A percentile compares a stretch with the other conserved stretches of the same genome.
Evolutionary conservation across 2,888 invertebrate genomes (phyloP).

Genomic region (Chrysotoxum bicinctum): DNA sequence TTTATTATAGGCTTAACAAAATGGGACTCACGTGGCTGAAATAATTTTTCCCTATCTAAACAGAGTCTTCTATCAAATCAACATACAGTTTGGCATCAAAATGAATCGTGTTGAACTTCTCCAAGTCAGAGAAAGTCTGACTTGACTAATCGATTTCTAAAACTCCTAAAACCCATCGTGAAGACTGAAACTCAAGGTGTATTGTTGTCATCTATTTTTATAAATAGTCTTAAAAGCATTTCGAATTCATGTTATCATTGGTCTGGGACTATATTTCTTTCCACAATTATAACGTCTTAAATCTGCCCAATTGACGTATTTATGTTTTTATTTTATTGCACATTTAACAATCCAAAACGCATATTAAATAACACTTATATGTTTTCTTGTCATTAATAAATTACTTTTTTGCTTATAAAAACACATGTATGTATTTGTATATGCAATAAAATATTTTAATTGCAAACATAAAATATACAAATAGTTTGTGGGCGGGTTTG

Average conservation of each 20-base stretch:
- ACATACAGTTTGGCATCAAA: too few relatives aligned
- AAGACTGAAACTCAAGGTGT: too few relatives aligned
- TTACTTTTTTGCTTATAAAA: not conserved
- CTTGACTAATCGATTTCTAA: too few relatives aligned
- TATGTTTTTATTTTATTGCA: slow-evolving; percentile 9
- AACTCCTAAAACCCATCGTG: too few relatives aligned
- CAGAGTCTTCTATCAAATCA: too few relatives aligned
- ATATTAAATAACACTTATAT: not conserved
- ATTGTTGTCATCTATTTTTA: too few relatives aligned
- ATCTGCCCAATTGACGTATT: not conserved
- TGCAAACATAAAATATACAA: slow-evolving; percentile 17
- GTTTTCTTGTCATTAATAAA: not conserved
- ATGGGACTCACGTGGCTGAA: too few relatives aligned
- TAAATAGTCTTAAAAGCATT: not conserved
- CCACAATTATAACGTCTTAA: not conserved
- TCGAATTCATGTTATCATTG: not conserved
- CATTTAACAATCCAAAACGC: not conserved
- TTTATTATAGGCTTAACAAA: too few relatives aligned
- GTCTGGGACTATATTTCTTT: not conserved
- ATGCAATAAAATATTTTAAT: slow-evolving; percentile 14
- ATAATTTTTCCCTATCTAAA: too few relatives aligned
- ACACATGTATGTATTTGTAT: too few relatives aligned
- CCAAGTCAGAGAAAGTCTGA: too few relatives aligned
- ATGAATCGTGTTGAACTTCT: too few relatives aligned
- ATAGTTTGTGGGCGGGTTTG: slow-evolving; percentile 6